Conservation (phyloP, 2,888 invertebrate genomes). For the Plagodis dolabraria region DNA sequence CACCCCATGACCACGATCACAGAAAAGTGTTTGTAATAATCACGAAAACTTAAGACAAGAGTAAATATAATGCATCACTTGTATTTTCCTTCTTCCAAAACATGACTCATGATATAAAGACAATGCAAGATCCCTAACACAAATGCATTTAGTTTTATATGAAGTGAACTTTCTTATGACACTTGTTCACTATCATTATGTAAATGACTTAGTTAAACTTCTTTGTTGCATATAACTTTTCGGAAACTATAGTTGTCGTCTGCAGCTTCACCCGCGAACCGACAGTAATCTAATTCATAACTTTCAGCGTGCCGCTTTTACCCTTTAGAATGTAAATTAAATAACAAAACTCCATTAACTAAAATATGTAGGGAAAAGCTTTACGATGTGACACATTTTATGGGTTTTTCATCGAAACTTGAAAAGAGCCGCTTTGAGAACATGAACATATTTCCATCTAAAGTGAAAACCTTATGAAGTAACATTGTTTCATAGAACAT, state of each 20-base stretch:
- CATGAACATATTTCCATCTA: too few relatives aligned
- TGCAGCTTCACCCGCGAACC: conserved; percentile 1
- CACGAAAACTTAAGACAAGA: too few relatives aligned
- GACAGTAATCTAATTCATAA: conserved; percentile 22
- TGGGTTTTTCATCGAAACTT: background rate
- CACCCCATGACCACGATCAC: too few relatives aligned
- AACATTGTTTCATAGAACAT: too few relatives aligned
- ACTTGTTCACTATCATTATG: background rate
- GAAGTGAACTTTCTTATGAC: background rate
- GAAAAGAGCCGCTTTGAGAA: background rate
- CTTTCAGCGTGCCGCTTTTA: conserved; percentile 21
- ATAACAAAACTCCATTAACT: conserved; percentile 27
- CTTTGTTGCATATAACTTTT: conserved; percentile 4
- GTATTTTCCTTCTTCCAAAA: too few relatives aligned
- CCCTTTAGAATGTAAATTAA: conserved; percentile 27
- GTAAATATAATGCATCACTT: too few relatives aligned
- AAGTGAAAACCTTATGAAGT: too few relatives aligned
- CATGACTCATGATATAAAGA: too few relatives aligned
- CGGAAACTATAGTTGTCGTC: conserved; percentile 8
- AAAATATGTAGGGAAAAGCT: conserved; percentile 20
- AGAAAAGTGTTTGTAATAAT: too few relatives aligned
- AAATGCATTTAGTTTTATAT: too few relatives aligned
- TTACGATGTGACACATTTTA: conserved; percentile 15
- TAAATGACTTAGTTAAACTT: conserved; percentile 1
- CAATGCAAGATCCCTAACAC: too few relatives aligned